Conservation (phyloP, 2,113 vertebrate genomes). For the Poicephalus gulielmi region DNA sequence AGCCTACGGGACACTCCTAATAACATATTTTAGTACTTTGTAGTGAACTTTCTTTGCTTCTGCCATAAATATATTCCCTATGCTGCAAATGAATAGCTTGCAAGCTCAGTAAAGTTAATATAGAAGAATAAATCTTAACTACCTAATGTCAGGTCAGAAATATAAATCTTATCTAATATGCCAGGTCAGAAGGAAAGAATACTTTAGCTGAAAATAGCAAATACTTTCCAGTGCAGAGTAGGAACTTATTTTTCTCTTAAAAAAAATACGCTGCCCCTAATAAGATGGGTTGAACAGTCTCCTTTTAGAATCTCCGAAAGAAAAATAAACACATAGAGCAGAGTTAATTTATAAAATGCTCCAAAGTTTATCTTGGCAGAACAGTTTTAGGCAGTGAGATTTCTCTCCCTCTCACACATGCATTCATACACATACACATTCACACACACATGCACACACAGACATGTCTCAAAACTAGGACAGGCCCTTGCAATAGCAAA, state of each 20-base stretch:
- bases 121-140: constrained; percentile 69
- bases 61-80: constrained; percentile 61
- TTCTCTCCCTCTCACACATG: constrained; percentile 41
- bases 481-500: constrained; percentile 19
- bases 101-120: constrained; percentile 61
- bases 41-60: constrained; percentile 57
- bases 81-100: constrained; percentile 55
- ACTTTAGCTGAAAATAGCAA: constrained; percentile 64
- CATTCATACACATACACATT: neutral
- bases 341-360: constrained; percentile 78
- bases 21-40: constrained; percentile 59
- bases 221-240: constrained; percentile 57
- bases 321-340: constrained; percentile 73
- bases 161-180: constrained; percentile 69
- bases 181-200: constrained; percentile 61
- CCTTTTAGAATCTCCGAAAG: constrained; percentile 73
- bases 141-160: constrained; percentile 70
- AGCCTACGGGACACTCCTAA: constrained; percentile 39
- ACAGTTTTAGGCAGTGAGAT: constrained; percentile 59
- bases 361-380: constrained; percentile 71
- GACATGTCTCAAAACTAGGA: neutral
- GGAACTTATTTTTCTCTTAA: constrained; percentile 54
- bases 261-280: constrained; percentile 57
- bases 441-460: neutral
- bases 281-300: constrained; percentile 65